These are phyloP conservation scores for Sminthopsis crassicaudata DNA, from an alignment of 2,113 vertebrate species.

Conservation along the genomic window DNA sequence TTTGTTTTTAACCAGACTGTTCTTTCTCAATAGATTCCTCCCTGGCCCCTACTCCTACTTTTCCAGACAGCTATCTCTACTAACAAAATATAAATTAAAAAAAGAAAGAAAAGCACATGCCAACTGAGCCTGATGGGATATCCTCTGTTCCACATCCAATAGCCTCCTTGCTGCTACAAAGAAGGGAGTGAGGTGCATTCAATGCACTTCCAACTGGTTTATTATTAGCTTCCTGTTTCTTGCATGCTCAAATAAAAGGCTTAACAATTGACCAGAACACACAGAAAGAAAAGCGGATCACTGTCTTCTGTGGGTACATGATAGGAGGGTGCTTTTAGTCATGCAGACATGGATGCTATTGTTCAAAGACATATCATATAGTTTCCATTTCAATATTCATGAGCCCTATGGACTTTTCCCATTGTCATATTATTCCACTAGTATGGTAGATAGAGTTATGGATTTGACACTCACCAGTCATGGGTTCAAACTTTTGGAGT, in stretches of 20 bases:
- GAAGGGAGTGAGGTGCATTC: background rate
- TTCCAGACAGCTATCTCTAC: background rate
- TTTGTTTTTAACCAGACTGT: background rate
- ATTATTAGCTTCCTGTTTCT: background rate
- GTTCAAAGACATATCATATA: background rate
- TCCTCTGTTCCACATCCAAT: background rate
- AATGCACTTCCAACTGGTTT: background rate
- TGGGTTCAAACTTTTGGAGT: background rate
- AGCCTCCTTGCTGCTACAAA: background rate
- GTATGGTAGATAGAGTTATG: background rate
- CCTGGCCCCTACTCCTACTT: background rate
- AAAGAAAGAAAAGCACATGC: background rate
- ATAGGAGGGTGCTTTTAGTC: background rate
- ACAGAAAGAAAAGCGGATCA: background rate
- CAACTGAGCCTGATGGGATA: background rate
- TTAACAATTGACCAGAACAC: slow-evolving; percentile 2
- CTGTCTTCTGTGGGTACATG: background rate
- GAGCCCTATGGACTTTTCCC: background rate
- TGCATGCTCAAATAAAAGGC: background rate
- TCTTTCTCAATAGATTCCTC: background rate
- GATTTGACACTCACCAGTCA: background rate
- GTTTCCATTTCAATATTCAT: background rate
- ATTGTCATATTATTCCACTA: background rate
- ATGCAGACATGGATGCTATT: background rate
- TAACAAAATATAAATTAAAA: background rate